Percentiles rank a stretch among this genome's conserved stretches.
Conservation (phyloP, 2,797 vertebrate species). For the Notolepis coatsorum region DNA sequence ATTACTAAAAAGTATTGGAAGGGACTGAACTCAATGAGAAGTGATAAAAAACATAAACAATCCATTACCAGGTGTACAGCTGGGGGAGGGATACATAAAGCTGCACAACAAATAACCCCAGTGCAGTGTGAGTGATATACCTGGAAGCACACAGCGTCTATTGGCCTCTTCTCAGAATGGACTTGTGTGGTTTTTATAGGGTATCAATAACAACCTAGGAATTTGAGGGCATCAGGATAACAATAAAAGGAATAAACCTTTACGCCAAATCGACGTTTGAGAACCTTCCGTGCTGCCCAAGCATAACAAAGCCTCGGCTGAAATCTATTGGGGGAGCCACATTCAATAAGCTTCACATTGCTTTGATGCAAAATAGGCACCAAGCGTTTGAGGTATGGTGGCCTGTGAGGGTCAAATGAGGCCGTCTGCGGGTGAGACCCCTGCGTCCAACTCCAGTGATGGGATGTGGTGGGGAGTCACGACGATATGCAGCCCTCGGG, state of each 20-base stretch:
- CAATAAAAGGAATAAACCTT: constrained; percentile 16
- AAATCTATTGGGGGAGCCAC: constrained; percentile 36
- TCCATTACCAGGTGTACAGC: too few relatives aligned
- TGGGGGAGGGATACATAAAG: too few relatives aligned
- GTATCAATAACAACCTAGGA: neutral
- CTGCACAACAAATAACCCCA: too few relatives aligned
- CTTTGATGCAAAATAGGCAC: constrained; percentile 28
- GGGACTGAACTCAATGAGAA: too few relatives aligned
- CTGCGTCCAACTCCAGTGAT: constrained; percentile 16
- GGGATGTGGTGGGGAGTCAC: constrained; percentile 8
- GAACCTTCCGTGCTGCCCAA: constrained; percentile 11
- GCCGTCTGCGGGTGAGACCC: neutral
- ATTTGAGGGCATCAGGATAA: constrained; percentile 12
- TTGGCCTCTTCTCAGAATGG: too few relatives aligned
- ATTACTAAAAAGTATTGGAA: too few relatives aligned
- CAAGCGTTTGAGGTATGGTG: constrained; percentile 9
- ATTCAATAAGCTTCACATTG: constrained; percentile 39
- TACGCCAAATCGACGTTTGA: neutral
- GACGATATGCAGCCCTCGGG: constrained; percentile 2
- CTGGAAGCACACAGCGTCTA: too few relatives aligned
- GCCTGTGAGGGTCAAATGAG: constrained; percentile 19
- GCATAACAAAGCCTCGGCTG: constrained; percentile 19
- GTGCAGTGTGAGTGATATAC: too few relatives aligned
- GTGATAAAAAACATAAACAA: too few relatives aligned
- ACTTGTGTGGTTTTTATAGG: too few relatives aligned